Evolutionary conservation across 2,113 vertebrate genomes (phyloP).

Genomic region (Strix aluco): DNA sequence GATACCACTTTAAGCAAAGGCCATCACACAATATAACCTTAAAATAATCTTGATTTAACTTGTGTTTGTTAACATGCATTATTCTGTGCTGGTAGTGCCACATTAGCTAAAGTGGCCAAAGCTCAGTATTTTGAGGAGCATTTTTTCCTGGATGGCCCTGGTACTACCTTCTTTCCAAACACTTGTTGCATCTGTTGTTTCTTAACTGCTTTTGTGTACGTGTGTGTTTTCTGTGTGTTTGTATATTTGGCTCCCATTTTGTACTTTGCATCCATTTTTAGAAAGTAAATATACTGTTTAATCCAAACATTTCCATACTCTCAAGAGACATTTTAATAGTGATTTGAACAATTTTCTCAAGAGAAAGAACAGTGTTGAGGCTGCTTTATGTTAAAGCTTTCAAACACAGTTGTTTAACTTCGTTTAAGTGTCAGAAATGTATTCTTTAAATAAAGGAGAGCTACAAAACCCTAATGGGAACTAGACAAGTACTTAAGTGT

Average conservation of each 20-base stretch:
- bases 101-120: not conserved
- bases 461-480: conserved; percentile 5
- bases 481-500: conserved; percentile 14
- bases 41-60: not conserved
- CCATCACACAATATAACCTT: not conserved
- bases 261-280: not conserved
- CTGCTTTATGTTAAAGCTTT: conserved; percentile 48
- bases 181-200: not conserved
- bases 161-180: not conserved
- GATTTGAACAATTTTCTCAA: conserved; percentile 7
- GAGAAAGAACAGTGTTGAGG: conserved; percentile 2
- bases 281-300: not conserved
- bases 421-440: conserved; percentile 54
- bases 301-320: conserved; percentile 5
- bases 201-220: fast-evolving
- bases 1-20: not conserved
- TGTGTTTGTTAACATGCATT: not conserved
- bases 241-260: not conserved
- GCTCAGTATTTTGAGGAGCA: not conserved
- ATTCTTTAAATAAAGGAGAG: conserved; percentile 58
- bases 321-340: not conserved
- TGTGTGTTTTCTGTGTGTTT: not conserved
- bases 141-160: not conserved
- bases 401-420: conserved; percentile 43
- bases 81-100: not conserved